Evolutionary conservation across 2,113 vertebrate genomes (phyloP).

Genomic region (Notarius quadriscutis): DNA sequence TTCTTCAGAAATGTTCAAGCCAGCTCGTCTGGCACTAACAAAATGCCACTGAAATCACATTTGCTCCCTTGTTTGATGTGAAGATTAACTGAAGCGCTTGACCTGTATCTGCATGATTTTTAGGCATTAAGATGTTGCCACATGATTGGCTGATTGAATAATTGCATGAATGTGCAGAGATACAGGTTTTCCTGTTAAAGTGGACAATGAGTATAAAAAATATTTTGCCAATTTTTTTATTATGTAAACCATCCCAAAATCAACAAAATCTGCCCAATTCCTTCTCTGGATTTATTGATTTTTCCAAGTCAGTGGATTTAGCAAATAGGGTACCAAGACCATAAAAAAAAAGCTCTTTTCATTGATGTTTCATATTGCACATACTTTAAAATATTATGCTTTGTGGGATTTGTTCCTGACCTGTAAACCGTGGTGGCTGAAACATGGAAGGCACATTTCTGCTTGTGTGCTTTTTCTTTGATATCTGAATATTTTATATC

Average conservation of each 20-base stretch:
- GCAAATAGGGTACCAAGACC: not conserved
- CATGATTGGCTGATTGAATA: not conserved
- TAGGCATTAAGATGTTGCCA: not conserved
- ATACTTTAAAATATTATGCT: not conserved
- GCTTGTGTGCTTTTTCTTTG: not conserved
- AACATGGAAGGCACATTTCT: not conserved
- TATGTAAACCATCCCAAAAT: not conserved
- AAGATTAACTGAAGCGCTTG: not conserved
- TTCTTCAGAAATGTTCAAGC: no score
- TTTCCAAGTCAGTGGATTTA: not conserved
- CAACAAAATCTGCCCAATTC: not conserved
- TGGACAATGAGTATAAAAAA: not conserved
- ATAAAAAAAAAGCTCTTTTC: not conserved
- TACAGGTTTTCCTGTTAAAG: not conserved
- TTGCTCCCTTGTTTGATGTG: not conserved
- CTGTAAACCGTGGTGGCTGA: not conserved
- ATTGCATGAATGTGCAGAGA: not conserved
- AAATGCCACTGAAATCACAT: not conserved
- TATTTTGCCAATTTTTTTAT: not conserved
- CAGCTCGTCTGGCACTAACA: no score
- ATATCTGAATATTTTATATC: not conserved
- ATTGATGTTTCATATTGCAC: not conserved
- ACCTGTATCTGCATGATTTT: not conserved
- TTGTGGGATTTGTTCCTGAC: not conserved
- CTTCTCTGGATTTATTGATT: not conserved